These are phyloP conservation scores for Gastracanthus pulcherrimus DNA, from an alignment of 2,888 invertebrate species.

Conservation along the genomic window DNA sequence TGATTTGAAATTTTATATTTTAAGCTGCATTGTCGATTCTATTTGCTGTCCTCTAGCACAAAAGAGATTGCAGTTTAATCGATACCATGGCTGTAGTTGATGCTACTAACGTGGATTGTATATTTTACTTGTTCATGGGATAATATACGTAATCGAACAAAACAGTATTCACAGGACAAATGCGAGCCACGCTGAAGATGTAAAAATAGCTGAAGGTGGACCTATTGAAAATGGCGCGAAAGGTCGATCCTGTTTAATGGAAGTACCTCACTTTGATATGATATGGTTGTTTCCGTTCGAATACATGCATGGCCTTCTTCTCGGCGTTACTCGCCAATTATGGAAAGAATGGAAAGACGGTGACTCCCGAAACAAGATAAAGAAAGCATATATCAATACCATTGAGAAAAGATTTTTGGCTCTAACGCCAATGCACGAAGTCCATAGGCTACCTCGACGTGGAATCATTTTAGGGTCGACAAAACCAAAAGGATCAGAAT, in stretches of 20 bases:
- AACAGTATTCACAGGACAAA: neutral
- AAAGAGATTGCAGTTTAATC: constrained; percentile 53
- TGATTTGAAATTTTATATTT: neutral
- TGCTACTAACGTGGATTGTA: constrained; percentile 50
- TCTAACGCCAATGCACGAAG: neutral
- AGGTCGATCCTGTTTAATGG: constrained; percentile 45
- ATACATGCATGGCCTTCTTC: neutral
- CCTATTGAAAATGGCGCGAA: neutral
- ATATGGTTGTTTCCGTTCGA: neutral
- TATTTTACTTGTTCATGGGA: neutral
- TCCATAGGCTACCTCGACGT: neutral
- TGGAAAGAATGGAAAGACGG: neutral
- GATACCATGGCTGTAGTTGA: constrained; percentile 56
- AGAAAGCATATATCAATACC: neutral
- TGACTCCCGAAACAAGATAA: neutral
- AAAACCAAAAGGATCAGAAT: neutral
- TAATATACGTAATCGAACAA: constrained; percentile 1
- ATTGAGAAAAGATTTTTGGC: neutral
- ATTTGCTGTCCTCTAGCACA: constrained; percentile 48
- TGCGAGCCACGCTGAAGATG: neutral
- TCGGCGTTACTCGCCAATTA: neutral
- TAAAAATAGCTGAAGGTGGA: neutral
- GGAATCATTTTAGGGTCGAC: neutral
- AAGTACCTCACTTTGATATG: neutral
- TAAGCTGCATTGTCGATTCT: constrained; percentile 2